phyloP scores from a whole-genome alignment of 1,140 invertebrate genomes.

The Drosophila lacertosa region DNA sequence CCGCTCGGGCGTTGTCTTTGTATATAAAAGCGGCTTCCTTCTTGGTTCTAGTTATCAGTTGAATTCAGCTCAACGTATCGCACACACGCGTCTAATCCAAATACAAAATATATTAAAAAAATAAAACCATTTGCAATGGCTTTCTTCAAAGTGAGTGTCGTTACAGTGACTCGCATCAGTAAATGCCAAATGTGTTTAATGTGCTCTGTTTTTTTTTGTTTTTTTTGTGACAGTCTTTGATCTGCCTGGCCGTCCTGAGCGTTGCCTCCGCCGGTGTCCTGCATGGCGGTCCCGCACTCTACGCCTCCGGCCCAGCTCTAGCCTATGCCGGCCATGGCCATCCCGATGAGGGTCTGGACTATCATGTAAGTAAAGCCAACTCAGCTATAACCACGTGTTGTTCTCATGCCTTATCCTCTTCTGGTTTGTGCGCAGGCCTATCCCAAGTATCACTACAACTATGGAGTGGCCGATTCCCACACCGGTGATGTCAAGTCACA shows the following conservation, averaged over 20 bases:
- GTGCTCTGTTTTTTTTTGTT: conserved; percentile 12
- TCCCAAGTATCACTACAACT: conserved; percentile 86
- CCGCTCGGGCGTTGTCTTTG: conserved; percentile 78
- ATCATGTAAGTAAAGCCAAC: conserved; percentile 67
- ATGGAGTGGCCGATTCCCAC: conserved; percentile 85
- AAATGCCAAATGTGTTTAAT: conserved; percentile 1
- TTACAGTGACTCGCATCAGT: conserved; percentile 8
- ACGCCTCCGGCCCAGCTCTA: conserved; percentile 62
- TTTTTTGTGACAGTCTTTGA: conserved; percentile 62
- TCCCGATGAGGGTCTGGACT: conserved; percentile 78
- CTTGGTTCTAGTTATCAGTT: conserved; percentile 84
- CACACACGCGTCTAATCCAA: conserved; percentile 58
- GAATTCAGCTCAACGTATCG: conserved; percentile 78
- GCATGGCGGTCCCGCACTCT: conserved; percentile 68
- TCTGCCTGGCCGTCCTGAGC: conserved; percentile 82
- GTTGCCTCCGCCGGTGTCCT: conserved; percentile 80
- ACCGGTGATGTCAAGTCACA: conserved; percentile 88
- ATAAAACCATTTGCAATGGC: conserved; percentile 66
- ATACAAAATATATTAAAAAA: conserved; percentile 14
- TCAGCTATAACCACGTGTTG: conserved; percentile 12
- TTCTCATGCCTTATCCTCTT: neutral
- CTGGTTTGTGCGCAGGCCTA: conserved; percentile 79
- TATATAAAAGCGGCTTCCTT: conserved; percentile 84
- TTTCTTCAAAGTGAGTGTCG: conserved; percentile 83
- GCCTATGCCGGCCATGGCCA: conserved; percentile 66